Conservation (phyloP, 2,888 invertebrate genomes). For the Xylota segnis region DNA sequence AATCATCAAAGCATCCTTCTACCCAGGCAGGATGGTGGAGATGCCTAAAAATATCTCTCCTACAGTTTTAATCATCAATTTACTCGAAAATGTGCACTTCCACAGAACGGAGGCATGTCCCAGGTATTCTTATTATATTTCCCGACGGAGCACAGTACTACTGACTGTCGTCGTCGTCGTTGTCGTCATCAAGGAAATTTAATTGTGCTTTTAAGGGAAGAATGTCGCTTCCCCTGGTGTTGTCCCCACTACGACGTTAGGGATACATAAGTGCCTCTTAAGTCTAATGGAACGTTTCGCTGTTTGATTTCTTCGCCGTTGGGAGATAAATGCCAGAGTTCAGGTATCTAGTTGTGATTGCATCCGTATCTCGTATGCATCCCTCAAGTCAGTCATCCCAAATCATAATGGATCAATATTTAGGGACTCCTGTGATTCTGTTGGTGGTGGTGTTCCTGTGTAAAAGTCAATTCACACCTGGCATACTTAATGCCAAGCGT, state of each 20-base stretch:
- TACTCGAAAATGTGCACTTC: constrained; percentile 7
- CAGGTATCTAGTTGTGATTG: neutral
- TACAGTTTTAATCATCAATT: constrained; percentile 51
- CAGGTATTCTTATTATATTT: constrained; percentile 52
- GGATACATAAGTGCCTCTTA: constrained; percentile 26
- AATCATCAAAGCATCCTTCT: constrained; percentile 22
- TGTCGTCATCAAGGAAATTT: constrained; percentile 11
- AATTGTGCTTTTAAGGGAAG: constrained; percentile 40
- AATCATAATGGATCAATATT: neutral
- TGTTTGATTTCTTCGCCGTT: neutral
- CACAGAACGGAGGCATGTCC: neutral
- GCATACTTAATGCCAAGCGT: constrained; percentile 1
- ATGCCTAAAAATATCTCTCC: constrained; percentile 23
- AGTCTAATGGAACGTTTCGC: constrained; percentile 16
- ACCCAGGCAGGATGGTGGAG: neutral
- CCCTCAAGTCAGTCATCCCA: no score
- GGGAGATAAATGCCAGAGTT: neutral
- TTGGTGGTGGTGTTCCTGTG: neutral
- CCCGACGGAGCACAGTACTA: neutral
- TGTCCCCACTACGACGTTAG: neutral
- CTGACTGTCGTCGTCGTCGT: no score
- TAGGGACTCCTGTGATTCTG: neutral
- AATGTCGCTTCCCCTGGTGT: constrained; percentile 11
- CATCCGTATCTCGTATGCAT: neutral
- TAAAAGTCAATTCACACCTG: constrained; percentile 26